Percentiles rank a stretch among this genome's conserved stretches.
These are phyloP conservation scores for Nipponacmea schrenckii DNA, from an alignment of 2,888 invertebrate species.

Conservation along the genomic window DNA sequence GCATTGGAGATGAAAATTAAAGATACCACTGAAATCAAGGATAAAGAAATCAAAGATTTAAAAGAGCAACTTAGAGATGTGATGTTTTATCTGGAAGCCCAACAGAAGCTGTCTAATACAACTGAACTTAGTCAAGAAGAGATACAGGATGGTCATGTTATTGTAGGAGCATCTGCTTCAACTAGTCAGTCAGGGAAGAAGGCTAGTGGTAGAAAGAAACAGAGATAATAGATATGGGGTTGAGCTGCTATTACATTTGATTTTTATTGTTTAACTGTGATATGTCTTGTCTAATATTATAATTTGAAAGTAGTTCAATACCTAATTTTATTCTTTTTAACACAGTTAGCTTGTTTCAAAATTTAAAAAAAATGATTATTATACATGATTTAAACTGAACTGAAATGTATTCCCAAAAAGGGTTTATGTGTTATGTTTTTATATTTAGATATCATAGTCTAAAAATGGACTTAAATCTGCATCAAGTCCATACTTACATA, in stretches of 20 bases:
- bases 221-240: slow-evolving; percentile 23
- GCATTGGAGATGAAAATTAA: slow-evolving; percentile 54
- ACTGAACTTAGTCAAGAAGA: slow-evolving; percentile 61
- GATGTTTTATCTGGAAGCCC: slow-evolving; percentile 96
- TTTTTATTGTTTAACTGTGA: neutral
- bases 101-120: slow-evolving; percentile 70
- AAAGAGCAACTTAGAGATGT: slow-evolving; percentile 94
- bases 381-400: no score
- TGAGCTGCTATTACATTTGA: neutral
- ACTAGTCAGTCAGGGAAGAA: slow-evolving; percentile 31
- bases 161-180: slow-evolving; percentile 67
- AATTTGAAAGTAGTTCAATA: no score
- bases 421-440: no score
- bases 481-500: no score
- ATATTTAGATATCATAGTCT: no score
- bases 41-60: slow-evolving; percentile 79
- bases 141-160: slow-evolving; percentile 73
- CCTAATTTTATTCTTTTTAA: no score
- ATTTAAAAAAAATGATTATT: no score
- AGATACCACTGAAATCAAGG: slow-evolving; percentile 59
- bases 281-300: neutral
- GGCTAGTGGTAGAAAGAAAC: slow-evolving; percentile 31
- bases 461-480: no score
- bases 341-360: no score
- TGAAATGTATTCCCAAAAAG: no score